Base-by-base conservation (phyloP, 1,140 invertebrate species). In the Drosophila tsacasi region DNA sequence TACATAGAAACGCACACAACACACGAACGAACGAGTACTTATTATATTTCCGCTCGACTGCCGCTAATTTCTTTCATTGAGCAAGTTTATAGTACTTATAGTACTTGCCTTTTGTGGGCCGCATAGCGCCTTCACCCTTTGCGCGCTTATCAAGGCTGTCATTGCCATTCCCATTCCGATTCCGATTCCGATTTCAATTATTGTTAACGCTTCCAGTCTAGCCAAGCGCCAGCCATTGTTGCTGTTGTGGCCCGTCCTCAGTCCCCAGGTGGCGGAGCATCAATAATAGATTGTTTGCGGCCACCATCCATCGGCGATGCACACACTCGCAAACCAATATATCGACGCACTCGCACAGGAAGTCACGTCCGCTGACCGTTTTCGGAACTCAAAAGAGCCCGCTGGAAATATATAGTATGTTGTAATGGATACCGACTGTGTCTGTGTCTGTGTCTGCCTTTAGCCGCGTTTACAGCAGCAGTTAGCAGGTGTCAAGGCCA, bases 41-140 rank as follows among this genome's bases (percentile, higher is more conserved):
- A 89, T 73, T 89, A 90, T 81, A 89, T 89, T 89, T 89, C 84
- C 84, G 84, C 78, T 89, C 63, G 73, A 84, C 62, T 77, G 82
- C 52, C 61, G 64, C 73, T 78, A 76, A 72, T 76, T 66, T 66
- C 60, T 72, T 81, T 74, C 80, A 86, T 87, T 83, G 83, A 86
- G 76, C 71, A 74, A 67, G 58, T 71, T 75, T 73, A 74, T 72
- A 63, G 59, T 76, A 44, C 75, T 76, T 68, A 64, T 72, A 63
- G 59, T 76, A 32, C 75, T 69, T 60, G 61, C 54, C 52, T 66
- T 55, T 55, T 58, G 59, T 47, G 27, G 35, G 32, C 40, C 37
- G 42, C 69, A 30, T 17, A 39, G 52, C 69, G 44, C 46, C 69
- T 73, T 73, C 67, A 61, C 67, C 68, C 71, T 61, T 61, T 44